Conservation (phyloP, 2,797 vertebrate genomes). For the Bufotes viridis region DNA sequence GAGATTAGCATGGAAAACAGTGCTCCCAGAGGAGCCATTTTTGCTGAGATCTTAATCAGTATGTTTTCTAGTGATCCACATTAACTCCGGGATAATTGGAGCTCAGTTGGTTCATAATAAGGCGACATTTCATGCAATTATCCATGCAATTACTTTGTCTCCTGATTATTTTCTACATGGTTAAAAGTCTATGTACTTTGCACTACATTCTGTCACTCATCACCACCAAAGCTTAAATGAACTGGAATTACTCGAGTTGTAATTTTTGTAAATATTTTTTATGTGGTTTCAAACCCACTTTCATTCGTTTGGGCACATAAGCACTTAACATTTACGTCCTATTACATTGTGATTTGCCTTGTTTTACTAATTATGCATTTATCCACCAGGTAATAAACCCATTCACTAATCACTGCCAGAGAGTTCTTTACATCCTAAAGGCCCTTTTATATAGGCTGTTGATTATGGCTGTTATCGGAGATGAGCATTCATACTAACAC, state of each 20-base stretch:
- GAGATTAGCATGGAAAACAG: neutral
- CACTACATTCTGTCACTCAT: slow-evolving; percentile 6
- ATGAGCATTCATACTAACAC: no score
- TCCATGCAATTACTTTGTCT: slow-evolving; percentile 36
- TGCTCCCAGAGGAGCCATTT: slow-evolving; percentile 24
- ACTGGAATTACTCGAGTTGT: neutral
- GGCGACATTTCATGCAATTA: slow-evolving; percentile 45
- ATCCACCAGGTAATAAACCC: neutral
- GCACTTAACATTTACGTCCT: neutral
- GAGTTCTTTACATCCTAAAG: neutral
- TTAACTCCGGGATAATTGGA: slow-evolving; percentile 39
- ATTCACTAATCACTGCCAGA: neutral
- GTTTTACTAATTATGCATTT: neutral
- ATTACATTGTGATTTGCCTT: neutral
- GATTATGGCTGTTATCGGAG: no score
- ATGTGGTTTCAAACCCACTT: no score
- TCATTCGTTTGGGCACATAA: neutral
- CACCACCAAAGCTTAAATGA: neutral
- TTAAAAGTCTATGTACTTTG: slow-evolving; percentile 5
- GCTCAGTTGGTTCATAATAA: slow-evolving; percentile 38
- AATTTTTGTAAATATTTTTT: neutral
- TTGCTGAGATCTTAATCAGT: slow-evolving; percentile 36
- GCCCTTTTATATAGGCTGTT: no score
- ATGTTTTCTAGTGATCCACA: slow-evolving; percentile 31
- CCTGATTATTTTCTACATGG: slow-evolving; percentile 25